These are phyloP conservation scores for Aramus guarauna DNA, from an alignment of 2,113 vertebrate genomes.

Conservation along the genomic window DNA sequence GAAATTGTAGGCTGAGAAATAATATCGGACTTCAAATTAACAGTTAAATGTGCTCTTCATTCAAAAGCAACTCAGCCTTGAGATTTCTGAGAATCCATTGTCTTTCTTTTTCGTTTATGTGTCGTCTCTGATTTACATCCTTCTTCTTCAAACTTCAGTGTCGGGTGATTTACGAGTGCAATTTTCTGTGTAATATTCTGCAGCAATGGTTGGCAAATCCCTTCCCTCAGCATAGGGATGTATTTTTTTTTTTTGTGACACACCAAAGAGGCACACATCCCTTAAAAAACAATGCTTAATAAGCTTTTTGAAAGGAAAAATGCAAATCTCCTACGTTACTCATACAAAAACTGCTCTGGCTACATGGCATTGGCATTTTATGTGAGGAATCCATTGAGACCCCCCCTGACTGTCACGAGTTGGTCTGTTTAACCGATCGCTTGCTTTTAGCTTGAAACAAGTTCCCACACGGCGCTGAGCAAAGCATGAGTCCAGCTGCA, in stretches of 20 bases:
- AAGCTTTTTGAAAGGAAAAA: background rate
- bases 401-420: background rate
- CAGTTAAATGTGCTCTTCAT: constrained; percentile 6
- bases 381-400: background rate
- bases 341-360: background rate
- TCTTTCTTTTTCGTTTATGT: background rate
- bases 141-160: background rate
- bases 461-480: rapidly evolving
- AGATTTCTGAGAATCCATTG: background rate
- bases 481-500: background rate
- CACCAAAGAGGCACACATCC: background rate
- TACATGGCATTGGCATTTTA: background rate
- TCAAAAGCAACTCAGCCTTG: background rate
- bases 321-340: background rate
- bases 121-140: background rate
- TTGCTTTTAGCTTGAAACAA: background rate
- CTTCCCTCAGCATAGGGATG: background rate
- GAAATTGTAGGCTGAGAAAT: background rate
- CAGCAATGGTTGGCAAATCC: constrained; percentile 1
- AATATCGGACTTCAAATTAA: background rate
- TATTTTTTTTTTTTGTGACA: background rate
- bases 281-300: background rate
- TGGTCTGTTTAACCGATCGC: background rate
- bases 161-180: constrained; percentile 6
- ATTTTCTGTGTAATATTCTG: constrained; percentile 31